These are phyloP conservation scores for Melipona bicolor DNA, from an alignment of 2,888 invertebrate species.

Conservation along the genomic window DNA sequence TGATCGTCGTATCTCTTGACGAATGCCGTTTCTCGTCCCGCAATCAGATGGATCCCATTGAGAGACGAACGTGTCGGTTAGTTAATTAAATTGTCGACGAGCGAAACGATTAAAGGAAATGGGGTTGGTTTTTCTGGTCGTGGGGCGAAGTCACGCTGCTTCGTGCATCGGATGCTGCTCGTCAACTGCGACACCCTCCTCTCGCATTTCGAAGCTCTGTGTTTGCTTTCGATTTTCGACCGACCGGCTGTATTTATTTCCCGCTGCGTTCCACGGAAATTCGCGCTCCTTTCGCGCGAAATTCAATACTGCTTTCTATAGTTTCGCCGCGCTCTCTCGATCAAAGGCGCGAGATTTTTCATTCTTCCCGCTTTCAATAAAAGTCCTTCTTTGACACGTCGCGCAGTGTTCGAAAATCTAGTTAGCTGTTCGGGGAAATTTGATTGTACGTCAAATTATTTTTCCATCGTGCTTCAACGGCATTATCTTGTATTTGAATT, in stretches of 20 bases:
- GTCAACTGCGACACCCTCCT: conserved; percentile 9
- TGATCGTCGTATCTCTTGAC: too few species aligned
- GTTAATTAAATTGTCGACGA: conserved; percentile 34
- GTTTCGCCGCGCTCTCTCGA: not conserved
- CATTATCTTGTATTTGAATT: too few species aligned
- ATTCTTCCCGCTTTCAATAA: not conserved
- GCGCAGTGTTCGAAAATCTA: not conserved
- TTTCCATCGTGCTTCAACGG: rapidly evolving
- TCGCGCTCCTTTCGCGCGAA: too few species aligned
- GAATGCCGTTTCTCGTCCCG: not conserved
- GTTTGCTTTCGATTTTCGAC: conserved; percentile 41
- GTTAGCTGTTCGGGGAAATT: not conserved
- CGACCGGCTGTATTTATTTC: conserved; percentile 10
- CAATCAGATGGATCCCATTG: not conserved
- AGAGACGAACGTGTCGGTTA: not conserved
- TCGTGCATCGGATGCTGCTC: not conserved
- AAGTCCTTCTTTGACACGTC: not conserved
- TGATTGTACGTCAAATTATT: not conserved
- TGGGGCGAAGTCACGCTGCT: not conserved
- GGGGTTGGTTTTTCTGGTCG: conserved; percentile 13
- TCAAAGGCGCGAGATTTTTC: not conserved
- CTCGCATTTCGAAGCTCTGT: conserved; percentile 22
- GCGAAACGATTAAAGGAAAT: conserved; percentile 22
- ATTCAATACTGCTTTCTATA: conserved; percentile 1
- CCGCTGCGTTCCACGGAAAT: conserved; percentile 6